These are phyloP conservation scores for Hemiscyllium ocellatum DNA, from an alignment of 2,113 vertebrate species.

Conservation along the genomic window DNA sequence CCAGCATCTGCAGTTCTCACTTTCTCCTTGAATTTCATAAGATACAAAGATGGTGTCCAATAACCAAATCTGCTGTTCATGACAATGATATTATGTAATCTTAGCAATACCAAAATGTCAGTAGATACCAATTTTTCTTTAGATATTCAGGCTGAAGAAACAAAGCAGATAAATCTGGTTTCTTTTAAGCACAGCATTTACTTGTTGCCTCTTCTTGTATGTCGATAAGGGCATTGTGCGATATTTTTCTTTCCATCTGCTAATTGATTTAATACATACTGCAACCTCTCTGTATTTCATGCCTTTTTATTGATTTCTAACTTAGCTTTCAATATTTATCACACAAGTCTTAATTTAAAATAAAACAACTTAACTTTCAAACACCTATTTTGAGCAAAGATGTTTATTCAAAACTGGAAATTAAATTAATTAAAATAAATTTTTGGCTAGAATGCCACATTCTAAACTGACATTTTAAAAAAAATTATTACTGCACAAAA, in stretches of 20 bases:
- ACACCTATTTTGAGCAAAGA: background rate
- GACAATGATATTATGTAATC: background rate
- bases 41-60: background rate
- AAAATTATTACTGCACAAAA: background rate
- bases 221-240: background rate
- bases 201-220: background rate
- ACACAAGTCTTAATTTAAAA: background rate
- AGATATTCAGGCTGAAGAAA: background rate
- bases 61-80: background rate
- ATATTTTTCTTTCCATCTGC: background rate
- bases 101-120: background rate
- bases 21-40: background rate
- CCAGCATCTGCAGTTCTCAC: too few species aligned
- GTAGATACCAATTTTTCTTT: background rate
- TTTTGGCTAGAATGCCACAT: background rate
- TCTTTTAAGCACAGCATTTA: background rate
- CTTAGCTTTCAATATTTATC: background rate
- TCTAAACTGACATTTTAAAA: background rate
- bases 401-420: constrained; percentile 10
- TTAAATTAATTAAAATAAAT: background rate
- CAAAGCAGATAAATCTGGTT: background rate
- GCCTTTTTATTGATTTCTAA: background rate
- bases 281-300: background rate
- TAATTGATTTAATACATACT: background rate
- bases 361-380: background rate